Evolutionary conservation across 2,888 invertebrate genomes (phyloP).

Genomic region (Dicyrtomina minuta): DNA sequence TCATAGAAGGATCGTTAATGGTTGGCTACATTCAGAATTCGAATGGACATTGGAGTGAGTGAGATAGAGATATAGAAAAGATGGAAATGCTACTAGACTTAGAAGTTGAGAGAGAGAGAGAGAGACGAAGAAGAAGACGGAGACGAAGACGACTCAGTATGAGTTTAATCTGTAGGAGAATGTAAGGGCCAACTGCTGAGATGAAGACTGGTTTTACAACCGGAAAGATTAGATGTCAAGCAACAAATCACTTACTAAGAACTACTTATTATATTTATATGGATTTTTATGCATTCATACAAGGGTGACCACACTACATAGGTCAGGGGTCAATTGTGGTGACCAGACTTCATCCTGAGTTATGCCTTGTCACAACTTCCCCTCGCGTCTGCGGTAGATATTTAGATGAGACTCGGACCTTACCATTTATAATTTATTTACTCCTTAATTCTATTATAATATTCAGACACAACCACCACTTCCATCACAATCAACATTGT

Average conservation of each 20-base stretch:
- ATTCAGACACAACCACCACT: no score
- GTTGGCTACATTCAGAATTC: conserved; percentile 5
- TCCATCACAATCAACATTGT: no score
- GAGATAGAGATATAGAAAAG: no score
- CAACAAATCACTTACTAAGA: conserved; percentile 45
- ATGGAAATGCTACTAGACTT: conserved; percentile 28
- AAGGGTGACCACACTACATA: conserved; percentile 44
- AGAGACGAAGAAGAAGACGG: conserved; percentile 20
- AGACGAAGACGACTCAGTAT: conserved; percentile 35
- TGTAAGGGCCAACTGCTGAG: conserved; percentile 49
- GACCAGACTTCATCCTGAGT: conserved; percentile 38
- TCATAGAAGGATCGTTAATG: conserved; percentile 26
- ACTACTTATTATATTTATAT: conserved; percentile 32
- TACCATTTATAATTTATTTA: background rate
- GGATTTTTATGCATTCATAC: conserved; percentile 34
- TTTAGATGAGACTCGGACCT: conserved; percentile 22
- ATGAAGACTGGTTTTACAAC: conserved; percentile 50
- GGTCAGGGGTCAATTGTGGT: conserved; percentile 41
- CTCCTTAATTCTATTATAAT: background rate
- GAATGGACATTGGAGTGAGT: conserved; percentile 16
- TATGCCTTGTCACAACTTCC: conserved; percentile 38
- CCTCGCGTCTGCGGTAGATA: conserved; percentile 22
- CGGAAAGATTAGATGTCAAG: conserved; percentile 50
- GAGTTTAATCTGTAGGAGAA: conserved; percentile 45
- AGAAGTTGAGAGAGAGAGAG: no score